phyloP scores from a whole-genome alignment of 2,888 invertebrate species.

The Phymatocera aterrima region DNA sequence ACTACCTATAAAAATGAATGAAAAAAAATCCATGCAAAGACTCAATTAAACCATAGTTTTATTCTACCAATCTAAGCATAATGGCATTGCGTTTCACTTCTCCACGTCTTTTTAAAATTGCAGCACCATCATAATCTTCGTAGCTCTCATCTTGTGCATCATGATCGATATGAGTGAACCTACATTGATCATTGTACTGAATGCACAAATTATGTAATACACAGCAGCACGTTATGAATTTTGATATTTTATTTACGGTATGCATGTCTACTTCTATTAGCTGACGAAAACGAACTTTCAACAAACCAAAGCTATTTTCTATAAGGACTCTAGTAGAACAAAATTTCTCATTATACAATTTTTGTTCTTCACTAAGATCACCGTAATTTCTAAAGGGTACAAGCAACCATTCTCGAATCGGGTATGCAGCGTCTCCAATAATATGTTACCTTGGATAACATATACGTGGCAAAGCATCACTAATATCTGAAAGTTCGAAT shows the following conservation, averaged over 20 bases:
- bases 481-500: slow-evolving; percentile 45
- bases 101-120: not conserved
- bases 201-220: not conserved
- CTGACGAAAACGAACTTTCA: not conserved
- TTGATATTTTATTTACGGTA: not conserved
- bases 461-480: slow-evolving; percentile 42
- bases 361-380: slow-evolving; percentile 57
- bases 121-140: not conserved
- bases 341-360: slow-evolving; percentile 59
- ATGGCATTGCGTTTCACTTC: not conserved
- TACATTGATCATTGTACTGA: not conserved
- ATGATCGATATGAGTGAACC: not conserved
- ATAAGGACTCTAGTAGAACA: slow-evolving; percentile 59
- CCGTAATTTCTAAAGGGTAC: slow-evolving; percentile 63
- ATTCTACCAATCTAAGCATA: not conserved
- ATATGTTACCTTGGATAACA: slow-evolving; percentile 54
- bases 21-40: not conserved
- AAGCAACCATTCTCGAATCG: slow-evolving; percentile 54
- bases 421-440: slow-evolving; percentile 61
- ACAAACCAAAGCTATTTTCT: slow-evolving; percentile 64
- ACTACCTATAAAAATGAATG: not conserved
- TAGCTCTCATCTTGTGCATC: not conserved
- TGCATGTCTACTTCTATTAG: not conserved
- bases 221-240: not conserved
- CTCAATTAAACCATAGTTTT: not conserved